Conservation (phyloP, 2,113 vertebrate genomes). For the Echinops telfairi region DNA sequence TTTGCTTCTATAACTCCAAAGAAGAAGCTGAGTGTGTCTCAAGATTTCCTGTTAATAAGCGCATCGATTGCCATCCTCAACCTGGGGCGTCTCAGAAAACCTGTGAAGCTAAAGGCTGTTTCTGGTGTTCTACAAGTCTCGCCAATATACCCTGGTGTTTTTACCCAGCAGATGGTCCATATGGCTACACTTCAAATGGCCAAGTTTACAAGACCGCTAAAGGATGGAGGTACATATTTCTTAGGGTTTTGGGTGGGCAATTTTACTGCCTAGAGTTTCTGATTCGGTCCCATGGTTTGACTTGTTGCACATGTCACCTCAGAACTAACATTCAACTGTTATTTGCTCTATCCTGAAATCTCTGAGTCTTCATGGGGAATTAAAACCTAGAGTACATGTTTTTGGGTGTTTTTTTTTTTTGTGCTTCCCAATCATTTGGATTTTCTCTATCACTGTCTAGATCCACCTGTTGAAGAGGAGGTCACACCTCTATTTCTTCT, state of each 20-base stretch:
- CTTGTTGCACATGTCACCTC: background rate
- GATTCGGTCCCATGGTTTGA: background rate
- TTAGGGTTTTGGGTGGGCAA: rapidly evolving
- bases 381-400: background rate
- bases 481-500: background rate
- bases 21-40: rapidly evolving
- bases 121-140: background rate
- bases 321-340: background rate
- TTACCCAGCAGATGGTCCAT: constrained; percentile 52
- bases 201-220: background rate
- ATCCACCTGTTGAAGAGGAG: background rate
- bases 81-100: background rate
- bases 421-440: constrained; percentile 28
- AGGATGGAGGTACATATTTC: constrained; percentile 70
- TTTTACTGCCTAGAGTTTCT: background rate
- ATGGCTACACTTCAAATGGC: background rate
- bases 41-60: background rate
- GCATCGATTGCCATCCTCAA: constrained; percentile 61
- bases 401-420: background rate
- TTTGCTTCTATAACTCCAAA: background rate
- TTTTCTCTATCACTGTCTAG: background rate
- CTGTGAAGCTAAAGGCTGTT: constrained; percentile 59
- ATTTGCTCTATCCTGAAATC: background rate
- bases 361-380: background rate
- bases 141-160: constrained; percentile 65